Base-by-base conservation (phyloP, 1,140 invertebrate genomes). In the Cydia fagiglandana region DNA sequence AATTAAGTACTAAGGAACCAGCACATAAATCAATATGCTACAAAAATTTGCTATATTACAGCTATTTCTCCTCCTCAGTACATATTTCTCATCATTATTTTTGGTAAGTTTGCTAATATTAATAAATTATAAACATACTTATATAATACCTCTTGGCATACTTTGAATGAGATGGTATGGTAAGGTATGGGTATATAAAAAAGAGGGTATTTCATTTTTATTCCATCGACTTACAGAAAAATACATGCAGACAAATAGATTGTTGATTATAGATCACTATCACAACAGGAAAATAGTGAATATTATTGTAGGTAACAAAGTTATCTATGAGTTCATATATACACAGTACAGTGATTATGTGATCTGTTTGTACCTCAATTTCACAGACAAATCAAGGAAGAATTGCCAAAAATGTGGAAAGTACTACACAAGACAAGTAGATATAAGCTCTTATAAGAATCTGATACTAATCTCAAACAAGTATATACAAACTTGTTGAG, bases 341-440 rank as follows among this genome's bases (percentile, higher is more conserved):
- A 2, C 64, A 68, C n/a, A 38, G 15, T 68, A 6, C 13, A 34
- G 30, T 34, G 30, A 17, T 24, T 61, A 61, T 17, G 6, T 53
- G n/a, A 61, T 24, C 20, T 61, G 34, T 7, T 17, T 41, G 34
- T 68, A 17, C 30, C 13, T n/a, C 5, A 38, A 41, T 41, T 70
- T 70, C 66, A 17, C 34, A 34, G 30, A 28, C 30, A 20, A 2
- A 74, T 53, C 45, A 56, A 56, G 53, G 45, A 20, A 74, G 53
- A 74, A 74, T 74, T 50, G 47, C 24, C 45, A 20, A 53, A 84
- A 87, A 88, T 86, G 85, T 86, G 78, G 80, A 77, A 82, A 76
- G 76, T 75, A 41, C 24, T 75, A 17, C 24, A 75, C 10, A 47
- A 13, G 45, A 47, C 4, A 74, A 53, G n/a, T 38, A 61, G 24